These are phyloP conservation scores for Phrynocephalus forsythii DNA, from an alignment of 2,797 vertebrate genomes.

Conservation along the genomic window DNA sequence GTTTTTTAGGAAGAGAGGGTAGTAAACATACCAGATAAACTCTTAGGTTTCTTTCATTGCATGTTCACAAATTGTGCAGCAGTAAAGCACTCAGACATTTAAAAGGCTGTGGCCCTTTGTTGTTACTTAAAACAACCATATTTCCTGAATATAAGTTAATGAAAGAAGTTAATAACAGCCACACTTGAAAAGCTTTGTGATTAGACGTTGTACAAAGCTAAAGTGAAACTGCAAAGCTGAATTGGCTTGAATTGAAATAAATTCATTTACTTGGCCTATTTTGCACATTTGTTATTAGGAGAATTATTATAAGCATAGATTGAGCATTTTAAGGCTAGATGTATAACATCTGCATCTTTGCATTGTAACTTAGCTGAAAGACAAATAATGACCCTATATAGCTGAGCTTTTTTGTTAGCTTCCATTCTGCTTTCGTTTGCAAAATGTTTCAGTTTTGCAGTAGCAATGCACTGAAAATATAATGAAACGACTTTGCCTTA, in stretches of 20 bases:
- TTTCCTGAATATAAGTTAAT: slow-evolving; percentile 76
- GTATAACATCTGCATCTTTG: slow-evolving; percentile 56
- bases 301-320: slow-evolving; percentile 54
- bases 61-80: slow-evolving; percentile 69
- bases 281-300: slow-evolving; percentile 50
- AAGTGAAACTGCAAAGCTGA: slow-evolving; percentile 43
- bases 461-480: slow-evolving; percentile 57
- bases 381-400: slow-evolving; percentile 46
- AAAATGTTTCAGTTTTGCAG: slow-evolving; percentile 63
- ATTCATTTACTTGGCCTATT: slow-evolving; percentile 54
- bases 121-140: slow-evolving; percentile 75
- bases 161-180: slow-evolving; percentile 76
- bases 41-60: slow-evolving; percentile 68
- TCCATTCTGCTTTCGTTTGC: slow-evolving; percentile 65
- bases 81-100: slow-evolving; percentile 78
- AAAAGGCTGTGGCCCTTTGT: slow-evolving; percentile 73
- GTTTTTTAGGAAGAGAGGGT: slow-evolving; percentile 62
- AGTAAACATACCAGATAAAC: slow-evolving; percentile 74
- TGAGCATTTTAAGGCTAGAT: slow-evolving; percentile 49
- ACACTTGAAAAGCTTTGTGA: slow-evolving; percentile 63
- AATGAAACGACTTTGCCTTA: slow-evolving; percentile 57
- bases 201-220: slow-evolving; percentile 44
- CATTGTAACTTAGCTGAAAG: slow-evolving; percentile 48
- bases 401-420: slow-evolving; percentile 60
- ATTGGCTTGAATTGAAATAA: slow-evolving; percentile 60